Conservation (phyloP, 2,113 vertebrate species). For the Channa maculata region DNA sequence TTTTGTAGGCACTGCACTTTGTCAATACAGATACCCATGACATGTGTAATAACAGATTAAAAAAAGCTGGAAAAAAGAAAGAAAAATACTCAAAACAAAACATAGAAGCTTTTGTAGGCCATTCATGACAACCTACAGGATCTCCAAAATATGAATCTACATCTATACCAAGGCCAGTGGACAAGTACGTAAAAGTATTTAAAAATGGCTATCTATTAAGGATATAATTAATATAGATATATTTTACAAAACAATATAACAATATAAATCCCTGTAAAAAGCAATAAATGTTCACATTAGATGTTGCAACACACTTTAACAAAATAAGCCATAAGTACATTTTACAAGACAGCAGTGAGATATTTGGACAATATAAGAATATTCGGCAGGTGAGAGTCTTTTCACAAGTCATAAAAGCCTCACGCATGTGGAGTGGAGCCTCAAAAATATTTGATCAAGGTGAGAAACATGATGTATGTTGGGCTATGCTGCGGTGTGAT, state of each 20-base stretch:
- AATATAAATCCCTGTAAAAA: constrained; percentile 84
- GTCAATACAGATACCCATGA: constrained; percentile 75
- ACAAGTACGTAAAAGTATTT: constrained; percentile 43
- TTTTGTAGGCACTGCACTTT: constrained; percentile 72
- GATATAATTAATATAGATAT: constrained; percentile 71
- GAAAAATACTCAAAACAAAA: constrained; percentile 5
- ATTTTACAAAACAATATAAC: constrained; percentile 82
- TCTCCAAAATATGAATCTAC: constrained; percentile 32
- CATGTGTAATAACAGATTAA: constrained; percentile 48
- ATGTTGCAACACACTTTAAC: constrained; percentile 78
- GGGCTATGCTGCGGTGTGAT: constrained; percentile 35
- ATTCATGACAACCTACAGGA: constrained; percentile 33
- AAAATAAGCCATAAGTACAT: constrained; percentile 78
- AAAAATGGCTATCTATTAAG: constrained; percentile 70
- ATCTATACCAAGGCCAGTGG: constrained; percentile 53
- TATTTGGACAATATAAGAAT: constrained; percentile 66
- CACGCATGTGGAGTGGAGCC: constrained; percentile 32
- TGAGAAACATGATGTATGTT: constrained; percentile 71
- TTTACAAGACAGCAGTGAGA: constrained; percentile 75
- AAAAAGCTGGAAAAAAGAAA: constrained; percentile 43
- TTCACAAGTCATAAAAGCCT: constrained; percentile 51
- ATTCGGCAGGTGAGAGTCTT: constrained; percentile 69
- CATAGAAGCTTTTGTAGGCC: constrained; percentile 16
- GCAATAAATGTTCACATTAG: constrained; percentile 85
- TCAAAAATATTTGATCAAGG: constrained; percentile 53